Percentiles rank a stretch among this genome's conserved stretches.
phyloP scores from a whole-genome alignment of 2,888 invertebrate genomes.

The Heteromyza rotundicornis region DNA sequence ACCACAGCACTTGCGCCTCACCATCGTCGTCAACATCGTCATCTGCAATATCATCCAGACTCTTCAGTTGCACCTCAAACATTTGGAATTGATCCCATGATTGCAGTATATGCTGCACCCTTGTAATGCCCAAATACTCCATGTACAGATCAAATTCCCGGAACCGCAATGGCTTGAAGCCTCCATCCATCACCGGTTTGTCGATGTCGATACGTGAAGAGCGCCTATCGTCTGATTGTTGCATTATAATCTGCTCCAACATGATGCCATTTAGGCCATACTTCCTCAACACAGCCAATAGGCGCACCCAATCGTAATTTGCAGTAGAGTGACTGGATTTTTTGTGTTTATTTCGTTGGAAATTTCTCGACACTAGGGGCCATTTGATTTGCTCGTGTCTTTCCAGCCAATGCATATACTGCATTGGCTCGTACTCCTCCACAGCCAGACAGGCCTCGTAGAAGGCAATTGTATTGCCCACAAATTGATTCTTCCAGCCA shows the following conservation, averaged over 20 bases:
- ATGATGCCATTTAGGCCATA: slow-evolving; percentile 37
- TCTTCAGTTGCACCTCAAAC: slow-evolving; percentile 27
- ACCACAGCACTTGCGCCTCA: too few relatives aligned
- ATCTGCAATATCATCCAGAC: slow-evolving; percentile 27
- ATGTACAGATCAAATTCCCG: slow-evolving; percentile 19
- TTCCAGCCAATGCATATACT: slow-evolving; percentile 30
- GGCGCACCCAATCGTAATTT: slow-evolving; percentile 32
- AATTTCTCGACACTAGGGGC: slow-evolving; percentile 18
- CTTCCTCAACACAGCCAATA: slow-evolving; percentile 31
- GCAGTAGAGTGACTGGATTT: not conserved
- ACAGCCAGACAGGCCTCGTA: slow-evolving; percentile 29
- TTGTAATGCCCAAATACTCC: slow-evolving; percentile 18
- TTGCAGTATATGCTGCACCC: not conserved
- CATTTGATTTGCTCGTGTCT: slow-evolving; percentile 26
- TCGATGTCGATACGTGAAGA: slow-evolving; percentile 29
- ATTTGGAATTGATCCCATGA: slow-evolving; percentile 27
- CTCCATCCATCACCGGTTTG: slow-evolving; percentile 30
- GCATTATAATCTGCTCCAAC: slow-evolving; percentile 30
- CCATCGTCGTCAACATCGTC: slow-evolving; percentile 16
- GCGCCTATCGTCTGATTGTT: slow-evolving; percentile 16
- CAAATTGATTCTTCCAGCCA: slow-evolving; percentile 14
- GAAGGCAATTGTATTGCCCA: slow-evolving; percentile 19
- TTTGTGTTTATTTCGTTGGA: not conserved
- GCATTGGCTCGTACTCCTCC: slow-evolving; percentile 15
- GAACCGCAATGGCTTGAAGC: slow-evolving; percentile 27